Evolutionary conservation across 2,888 invertebrate genomes (phyloP).

Genomic region (Xylophagus ater): DNA sequence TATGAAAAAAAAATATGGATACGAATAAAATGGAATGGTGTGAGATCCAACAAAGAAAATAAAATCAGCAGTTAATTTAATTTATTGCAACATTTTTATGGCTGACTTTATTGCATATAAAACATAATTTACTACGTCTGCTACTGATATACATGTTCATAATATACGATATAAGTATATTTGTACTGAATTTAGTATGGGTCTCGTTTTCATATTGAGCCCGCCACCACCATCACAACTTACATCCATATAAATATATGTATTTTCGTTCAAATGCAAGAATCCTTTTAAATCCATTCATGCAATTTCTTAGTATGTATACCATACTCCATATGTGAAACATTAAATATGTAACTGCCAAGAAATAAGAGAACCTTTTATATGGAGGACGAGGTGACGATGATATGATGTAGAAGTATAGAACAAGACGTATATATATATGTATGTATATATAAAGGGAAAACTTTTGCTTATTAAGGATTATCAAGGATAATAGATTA

Average conservation of each 20-base stretch:
- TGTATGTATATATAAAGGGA: too few species aligned
- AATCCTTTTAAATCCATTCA: too few species aligned
- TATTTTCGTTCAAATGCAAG: background rate
- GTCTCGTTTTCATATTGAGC: background rate
- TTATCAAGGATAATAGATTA: conserved; percentile 20
- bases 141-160: conserved; percentile 15
- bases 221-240: conserved; percentile 5
- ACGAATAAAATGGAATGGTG: background rate
- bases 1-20: background rate
- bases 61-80: conserved; percentile 41
- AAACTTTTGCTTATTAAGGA: conserved; percentile 19
- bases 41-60: conserved; percentile 23
- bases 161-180: background rate
- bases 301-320: too few species aligned
- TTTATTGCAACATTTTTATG: conserved; percentile 41
- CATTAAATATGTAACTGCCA: too few species aligned
- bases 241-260: conserved; percentile 8
- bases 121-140: conserved; percentile 40
- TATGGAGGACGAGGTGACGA: too few species aligned
- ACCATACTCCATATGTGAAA: too few species aligned
- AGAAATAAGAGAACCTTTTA: too few species aligned
- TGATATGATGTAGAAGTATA: too few species aligned
- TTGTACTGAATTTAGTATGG: background rate
- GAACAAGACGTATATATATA: too few species aligned
- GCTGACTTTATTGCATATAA: conserved; percentile 42